A percentile compares a stretch with the other conserved stretches of the same genome.
Conservation (phyloP, 2,888 invertebrate species). For the Elgonia sp. region DNA sequence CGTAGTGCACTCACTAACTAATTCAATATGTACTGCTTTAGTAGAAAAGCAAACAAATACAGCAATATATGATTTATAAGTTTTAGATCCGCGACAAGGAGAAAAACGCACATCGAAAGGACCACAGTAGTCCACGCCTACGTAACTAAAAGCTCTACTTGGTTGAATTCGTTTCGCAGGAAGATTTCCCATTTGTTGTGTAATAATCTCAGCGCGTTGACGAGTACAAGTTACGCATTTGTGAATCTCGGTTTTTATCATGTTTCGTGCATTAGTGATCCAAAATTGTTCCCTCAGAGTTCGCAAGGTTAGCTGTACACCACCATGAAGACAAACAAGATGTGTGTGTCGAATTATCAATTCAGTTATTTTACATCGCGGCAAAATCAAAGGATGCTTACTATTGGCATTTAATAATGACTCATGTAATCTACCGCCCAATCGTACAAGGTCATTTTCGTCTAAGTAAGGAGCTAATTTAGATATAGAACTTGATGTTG, state of each 20-base stretch:
- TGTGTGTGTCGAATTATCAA: too few species aligned
- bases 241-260: neutral
- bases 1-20: neutral
- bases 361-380: neutral
- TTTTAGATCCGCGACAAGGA: neutral
- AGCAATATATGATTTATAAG: neutral
- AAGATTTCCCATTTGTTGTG: constrained; percentile 6
- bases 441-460: too few species aligned
- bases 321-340: neutral
- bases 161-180: neutral
- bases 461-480: too few species aligned
- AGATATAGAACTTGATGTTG: too few species aligned
- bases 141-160: neutral
- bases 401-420: too few species aligned
- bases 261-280: neutral
- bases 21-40: constrained; percentile 1
- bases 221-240: constrained; percentile 6
- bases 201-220: neutral
- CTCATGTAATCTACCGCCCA: too few species aligned
- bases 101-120: neutral
- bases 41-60: constrained; percentile 2
- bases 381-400: too few species aligned
- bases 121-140: constrained; percentile 5
- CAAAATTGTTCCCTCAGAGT: neutral
- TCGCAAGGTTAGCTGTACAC: constrained; percentile 2